Evolutionary conservation across 2,888 invertebrate species (phyloP).

Genomic region (Spilarctia lutea): DNA sequence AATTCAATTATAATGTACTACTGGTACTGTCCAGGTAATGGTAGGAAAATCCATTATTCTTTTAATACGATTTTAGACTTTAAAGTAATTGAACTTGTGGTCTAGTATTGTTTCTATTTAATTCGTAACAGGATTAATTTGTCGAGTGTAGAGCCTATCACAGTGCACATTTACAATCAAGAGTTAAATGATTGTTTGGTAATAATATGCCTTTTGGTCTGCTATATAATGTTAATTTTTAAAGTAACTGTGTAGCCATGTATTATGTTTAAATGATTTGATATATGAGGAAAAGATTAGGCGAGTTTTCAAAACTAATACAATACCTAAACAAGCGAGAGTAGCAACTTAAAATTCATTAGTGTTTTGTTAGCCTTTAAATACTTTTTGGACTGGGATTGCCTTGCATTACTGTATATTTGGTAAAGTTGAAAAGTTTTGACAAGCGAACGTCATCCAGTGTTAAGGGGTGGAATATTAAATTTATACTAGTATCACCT

Average conservation of each 20-base stretch:
- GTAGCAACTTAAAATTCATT: no score
- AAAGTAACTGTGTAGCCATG: neutral
- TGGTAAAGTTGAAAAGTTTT: no score
- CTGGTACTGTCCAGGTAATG: neutral
- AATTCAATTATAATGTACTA: conserved; percentile 3
- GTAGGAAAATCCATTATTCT: neutral
- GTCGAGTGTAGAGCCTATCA: neutral
- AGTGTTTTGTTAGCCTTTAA: no score
- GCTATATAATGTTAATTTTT: neutral
- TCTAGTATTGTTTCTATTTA: neutral
- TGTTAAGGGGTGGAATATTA: no score
- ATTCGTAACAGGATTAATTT: neutral
- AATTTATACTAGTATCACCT: no score
- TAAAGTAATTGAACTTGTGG: neutral
- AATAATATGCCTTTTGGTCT: neutral
- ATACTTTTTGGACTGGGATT: no score
- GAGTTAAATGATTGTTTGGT: neutral
- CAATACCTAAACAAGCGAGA: no score
- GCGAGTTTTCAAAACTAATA: no score
- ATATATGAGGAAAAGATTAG: no score
- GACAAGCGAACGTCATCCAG: no score
- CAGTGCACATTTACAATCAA: neutral
- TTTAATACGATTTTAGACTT: neutral
- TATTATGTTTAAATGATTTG: no score
- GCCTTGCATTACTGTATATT: no score